Conservation (phyloP, 2,797 vertebrate genomes). For the Tangara arthus region DNA sequence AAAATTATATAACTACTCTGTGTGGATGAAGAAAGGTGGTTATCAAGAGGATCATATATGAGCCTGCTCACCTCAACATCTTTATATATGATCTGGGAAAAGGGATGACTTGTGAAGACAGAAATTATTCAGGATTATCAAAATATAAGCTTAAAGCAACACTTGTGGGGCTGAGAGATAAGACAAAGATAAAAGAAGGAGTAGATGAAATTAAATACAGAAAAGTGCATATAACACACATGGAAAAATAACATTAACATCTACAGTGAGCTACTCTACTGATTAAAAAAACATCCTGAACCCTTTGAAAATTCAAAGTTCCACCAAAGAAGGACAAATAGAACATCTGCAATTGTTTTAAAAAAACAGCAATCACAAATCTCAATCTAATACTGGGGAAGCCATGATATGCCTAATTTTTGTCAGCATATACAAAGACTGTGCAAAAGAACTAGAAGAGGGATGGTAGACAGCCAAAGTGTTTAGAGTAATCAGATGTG, state of each 20-base stretch:
- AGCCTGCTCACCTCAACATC: neutral
- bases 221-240: neutral
- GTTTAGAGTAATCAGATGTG: neutral
- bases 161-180: neutral
- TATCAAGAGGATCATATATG: neutral
- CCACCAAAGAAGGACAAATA: neutral
- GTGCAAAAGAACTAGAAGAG: neutral
- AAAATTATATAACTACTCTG: neutral
- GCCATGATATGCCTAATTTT: neutral
- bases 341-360: neutral
- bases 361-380: neutral
- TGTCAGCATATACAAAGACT: neutral
- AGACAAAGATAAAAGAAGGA: neutral
- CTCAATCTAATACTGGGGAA: neutral
- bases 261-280: neutral
- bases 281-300: neutral
- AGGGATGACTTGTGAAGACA: neutral
- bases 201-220: neutral
- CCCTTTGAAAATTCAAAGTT: neutral
- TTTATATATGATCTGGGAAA: neutral
- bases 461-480: neutral
- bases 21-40: neutral
- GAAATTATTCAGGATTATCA: neutral
- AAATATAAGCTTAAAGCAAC: neutral
- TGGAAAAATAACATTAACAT: neutral